Evolutionary conservation across 2,888 invertebrate genomes (phyloP), one percentile per base, ranked within the genome.

Genomic region (Liodrosophila aerea): DNA sequence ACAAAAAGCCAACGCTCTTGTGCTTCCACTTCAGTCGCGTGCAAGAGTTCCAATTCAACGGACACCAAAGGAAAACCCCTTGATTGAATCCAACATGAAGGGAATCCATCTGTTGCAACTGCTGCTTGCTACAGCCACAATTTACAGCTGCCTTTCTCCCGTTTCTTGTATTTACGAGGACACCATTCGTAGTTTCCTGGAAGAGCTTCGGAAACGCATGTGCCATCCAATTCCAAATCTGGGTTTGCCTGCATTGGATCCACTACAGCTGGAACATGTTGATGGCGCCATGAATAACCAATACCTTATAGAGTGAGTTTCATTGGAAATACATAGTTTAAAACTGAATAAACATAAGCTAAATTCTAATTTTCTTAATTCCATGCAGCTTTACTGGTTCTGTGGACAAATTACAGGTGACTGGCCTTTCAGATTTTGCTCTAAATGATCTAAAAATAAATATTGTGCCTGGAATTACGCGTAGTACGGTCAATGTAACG

Each of bases 161-260:
- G 67, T 45, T 2, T 53, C 51, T 2, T 64, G 74, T 13, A 0
- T 73, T 0, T 64, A 74, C 50, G 88, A 87, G 9, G 56, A 69
- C 5, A 43, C 52, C 18, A 74, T 89, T 43, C 40, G 50, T 2
- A 34, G 58, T 1, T 76, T 88, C 29, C 62, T 89, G 0, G 68
- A 88, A n/a, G 81, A 86, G 50, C 73, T 89, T 13, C 73, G 85
- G 0, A 34, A 46, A 45, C 82, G 89, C 1, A 89, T 89, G 89
- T 89, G 89, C 12, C 87, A 89, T 59, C 85, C 89, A 0, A 78
- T 89, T 47, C 84, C 85, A 0, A 75, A 78, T 50, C 68, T 81
- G 41, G 86, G 86, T 0, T 46, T 88, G 4, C 88, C 88, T 7
- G 85, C 88, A 0, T 41, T 89, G 39, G 88, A 89, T 80, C 88